These are phyloP conservation scores for Drosophila diplacantha DNA, from an alignment of 2,888 invertebrate species.

Conservation along the genomic window DNA sequence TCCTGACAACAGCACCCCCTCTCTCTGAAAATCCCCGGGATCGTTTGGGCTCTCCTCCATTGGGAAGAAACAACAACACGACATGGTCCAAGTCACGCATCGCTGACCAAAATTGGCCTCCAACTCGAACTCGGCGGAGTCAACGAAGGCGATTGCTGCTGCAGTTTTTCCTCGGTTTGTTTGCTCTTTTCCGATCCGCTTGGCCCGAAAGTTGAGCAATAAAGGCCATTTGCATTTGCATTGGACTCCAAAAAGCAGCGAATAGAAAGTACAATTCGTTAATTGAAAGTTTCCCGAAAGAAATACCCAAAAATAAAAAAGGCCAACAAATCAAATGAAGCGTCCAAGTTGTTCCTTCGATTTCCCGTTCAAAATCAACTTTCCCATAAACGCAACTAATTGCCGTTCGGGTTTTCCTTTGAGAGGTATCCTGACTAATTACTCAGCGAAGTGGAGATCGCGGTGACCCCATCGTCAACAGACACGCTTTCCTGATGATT, in stretches of 20 bases:
- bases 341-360: conserved; percentile 22
- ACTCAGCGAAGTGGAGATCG: neutral
- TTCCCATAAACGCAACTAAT: conserved; percentile 25
- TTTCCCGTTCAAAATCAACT: conserved; percentile 28
- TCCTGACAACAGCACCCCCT: conserved; percentile 46
- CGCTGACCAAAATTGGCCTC: conserved; percentile 69
- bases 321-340: conserved; percentile 29
- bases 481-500: conserved; percentile 24
- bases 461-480: conserved; percentile 41
- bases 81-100: conserved; percentile 71
- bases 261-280: conserved; percentile 47
- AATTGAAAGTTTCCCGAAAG: conserved; percentile 40
- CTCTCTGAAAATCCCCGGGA: conserved; percentile 6
- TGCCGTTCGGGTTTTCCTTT: conserved; percentile 8
- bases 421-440: conserved; percentile 14
- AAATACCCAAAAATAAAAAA: conserved; percentile 17
- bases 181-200: conserved; percentile 26
- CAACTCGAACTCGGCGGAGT: conserved; percentile 35
- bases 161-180: conserved; percentile 40
- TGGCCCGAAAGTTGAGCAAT: conserved; percentile 61
- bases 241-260: conserved; percentile 41
- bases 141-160: conserved; percentile 41
- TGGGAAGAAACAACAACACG: conserved; percentile 49
- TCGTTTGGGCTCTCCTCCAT: conserved; percentile 1
- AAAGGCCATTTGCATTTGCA: conserved; percentile 69